Base-by-base conservation (phyloP, 37 sponge, comb jelly and placozoan species). In the Tethya wilhelma region DNA sequence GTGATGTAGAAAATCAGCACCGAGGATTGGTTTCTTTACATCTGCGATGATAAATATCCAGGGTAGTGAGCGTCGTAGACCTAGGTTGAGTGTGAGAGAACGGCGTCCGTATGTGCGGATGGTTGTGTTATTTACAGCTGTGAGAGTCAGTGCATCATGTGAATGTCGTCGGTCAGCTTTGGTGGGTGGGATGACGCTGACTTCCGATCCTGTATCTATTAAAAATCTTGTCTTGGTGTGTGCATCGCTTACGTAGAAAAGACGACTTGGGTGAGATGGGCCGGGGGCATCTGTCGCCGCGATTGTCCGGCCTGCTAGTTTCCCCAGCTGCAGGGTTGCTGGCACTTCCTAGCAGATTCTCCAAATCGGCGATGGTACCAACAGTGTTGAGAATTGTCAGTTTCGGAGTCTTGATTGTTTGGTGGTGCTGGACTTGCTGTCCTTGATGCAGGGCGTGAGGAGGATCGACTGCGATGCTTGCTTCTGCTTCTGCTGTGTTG, bases 41-140 rank as follows among this genome's bases (percentile, higher is more conserved):
- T 91, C 80, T 6, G 92, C 92, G 59, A 91, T 72, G 59, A 84
- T 70, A 45, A 87, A 92, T 40, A 84, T 74, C 93, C 88, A 92
- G 44, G 68, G 85, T 34, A 91, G 45, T 22, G 79, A 30, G 39
- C 82, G 56, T 38, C 84, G n/a, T n/a, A 87, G 88, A 25, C 92
- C 88, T 19, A 91, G 88, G 68, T 91, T 83, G 57, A 91, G 88
- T 22, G 79, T 83, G 67, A 81, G 89, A 37, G 83, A 81, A 39
- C 68, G 89, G 43, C 59, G 56, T 2, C 90, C 86, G 69, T 72
- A 85, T 1, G 90, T 90, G 44, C 63, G 23, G 22, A 89, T 89
- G 30, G 59, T 19, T 45, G 90, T 76, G 55, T 38, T 44, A 45
- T 77, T 77, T 17, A 77, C 56, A 1, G 83, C 77, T 7, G n/a